These are phyloP conservation scores for Neosalanx taihuensis DNA, from an alignment of 2,797 vertebrate genomes.

Conservation along the genomic window DNA sequence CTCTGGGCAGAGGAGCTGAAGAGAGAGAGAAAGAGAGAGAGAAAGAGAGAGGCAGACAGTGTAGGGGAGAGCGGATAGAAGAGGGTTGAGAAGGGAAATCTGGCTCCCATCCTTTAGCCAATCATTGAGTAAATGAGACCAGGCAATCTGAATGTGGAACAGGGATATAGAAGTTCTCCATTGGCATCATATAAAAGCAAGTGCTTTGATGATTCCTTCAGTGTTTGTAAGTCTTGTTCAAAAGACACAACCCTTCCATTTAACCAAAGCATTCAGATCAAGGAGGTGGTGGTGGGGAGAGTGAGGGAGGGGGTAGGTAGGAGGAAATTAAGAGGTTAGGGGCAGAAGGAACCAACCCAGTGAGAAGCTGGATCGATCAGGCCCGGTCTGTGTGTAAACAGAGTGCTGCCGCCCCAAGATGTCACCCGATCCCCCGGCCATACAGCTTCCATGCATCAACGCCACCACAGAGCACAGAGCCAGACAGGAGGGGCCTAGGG, in stretches of 20 bases:
- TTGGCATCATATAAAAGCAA: background rate
- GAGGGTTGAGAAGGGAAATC: slow-evolving; percentile 21
- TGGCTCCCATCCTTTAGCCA: background rate
- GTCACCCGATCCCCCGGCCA: slow-evolving; percentile 35
- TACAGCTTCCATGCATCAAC: slow-evolving; percentile 33
- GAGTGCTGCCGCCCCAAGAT: slow-evolving; percentile 30
- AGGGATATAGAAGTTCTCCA: background rate
- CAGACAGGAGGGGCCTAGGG: slow-evolving; percentile 21
- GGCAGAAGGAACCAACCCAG: slow-evolving; percentile 27
- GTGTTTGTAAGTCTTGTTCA: slow-evolving; percentile 30
- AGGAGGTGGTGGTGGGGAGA: slow-evolving; percentile 20
- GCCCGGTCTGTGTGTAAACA: slow-evolving; percentile 39
- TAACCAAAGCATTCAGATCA: slow-evolving; percentile 27
- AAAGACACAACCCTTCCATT: slow-evolving; percentile 20
- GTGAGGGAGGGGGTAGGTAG: slow-evolving; percentile 15
- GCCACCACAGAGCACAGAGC: background rate
- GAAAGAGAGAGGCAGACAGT: background rate
- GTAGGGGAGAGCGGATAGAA: slow-evolving; percentile 17
- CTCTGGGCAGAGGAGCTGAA: slow-evolving; percentile 23
- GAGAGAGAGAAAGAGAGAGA: background rate
- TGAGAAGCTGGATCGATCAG: slow-evolving; percentile 33
- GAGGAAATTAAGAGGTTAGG: slow-evolving; percentile 45
- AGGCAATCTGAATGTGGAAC: background rate
- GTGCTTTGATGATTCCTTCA: slow-evolving; percentile 43
- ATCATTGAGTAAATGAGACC: background rate